These are phyloP conservation scores for Masnerella sp. DNA, from an alignment of 2,888 invertebrate species.

Conservation along the genomic window DNA sequence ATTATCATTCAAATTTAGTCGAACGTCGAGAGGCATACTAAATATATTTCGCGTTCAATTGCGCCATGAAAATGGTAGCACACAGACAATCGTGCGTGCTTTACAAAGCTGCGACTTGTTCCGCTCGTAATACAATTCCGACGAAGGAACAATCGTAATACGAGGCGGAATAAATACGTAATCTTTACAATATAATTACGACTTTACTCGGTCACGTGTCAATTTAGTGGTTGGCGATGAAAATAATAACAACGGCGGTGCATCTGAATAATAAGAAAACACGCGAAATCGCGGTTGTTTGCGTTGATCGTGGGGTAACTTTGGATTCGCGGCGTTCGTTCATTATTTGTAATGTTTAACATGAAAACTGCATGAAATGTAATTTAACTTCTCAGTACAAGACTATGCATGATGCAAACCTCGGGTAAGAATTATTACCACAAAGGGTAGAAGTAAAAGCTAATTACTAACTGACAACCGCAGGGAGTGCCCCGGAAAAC, in stretches of 20 bases:
- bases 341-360: conserved; percentile 53
- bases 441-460: conserved; percentile 61
- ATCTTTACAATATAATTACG: neutral
- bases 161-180: neutral
- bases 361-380: conserved; percentile 48
- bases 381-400: conserved; percentile 52
- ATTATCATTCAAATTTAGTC: conserved; percentile 20
- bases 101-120: conserved; percentile 24
- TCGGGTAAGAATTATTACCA: conserved; percentile 61
- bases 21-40: conserved; percentile 29
- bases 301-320: conserved; percentile 25
- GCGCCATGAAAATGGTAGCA: conserved; percentile 27
- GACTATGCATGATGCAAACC: conserved; percentile 44
- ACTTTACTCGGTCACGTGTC: too few relatives aligned
- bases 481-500: conserved; percentile 63
- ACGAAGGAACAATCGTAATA: conserved; percentile 6
- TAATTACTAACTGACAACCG: conserved; percentile 67
- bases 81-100: conserved; percentile 30
- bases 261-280: conserved; percentile 31
- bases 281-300: conserved; percentile 17
- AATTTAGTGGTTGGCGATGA: too few relatives aligned
- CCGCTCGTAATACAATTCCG: conserved; percentile 20
- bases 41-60: conserved; percentile 44
- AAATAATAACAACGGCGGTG: conserved; percentile 28
- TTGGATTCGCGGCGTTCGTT: conserved; percentile 38